Evolutionary conservation across 1,140 invertebrate species (phyloP), one percentile per base, ranked within the genome.

Genomic region (Lanistes nyassanus): DNA sequence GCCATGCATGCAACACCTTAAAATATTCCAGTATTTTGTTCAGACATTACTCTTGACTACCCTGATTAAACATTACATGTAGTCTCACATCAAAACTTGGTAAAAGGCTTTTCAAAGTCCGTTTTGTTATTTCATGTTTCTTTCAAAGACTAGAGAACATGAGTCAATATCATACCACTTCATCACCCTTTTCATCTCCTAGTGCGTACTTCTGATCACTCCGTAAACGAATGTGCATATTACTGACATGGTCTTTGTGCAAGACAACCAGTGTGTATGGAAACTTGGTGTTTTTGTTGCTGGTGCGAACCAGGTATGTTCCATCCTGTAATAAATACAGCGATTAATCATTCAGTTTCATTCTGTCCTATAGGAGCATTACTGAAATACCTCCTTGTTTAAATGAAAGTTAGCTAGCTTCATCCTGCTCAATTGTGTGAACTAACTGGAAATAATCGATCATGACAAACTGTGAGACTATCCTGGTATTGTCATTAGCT

Each of bases 221-320:
- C 21, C 76, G n/a, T 5, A 66, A 13, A n/a, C 80, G 69, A 31
- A 81, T 75, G 37, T 74, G 75, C 29, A 81, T 73, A 56, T 80
- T 79, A 51, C 75, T 78, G n/a, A 78, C 74, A 51, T 78, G 76
- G 23, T 51, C 56, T 21, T 74, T 62, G 36, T 71, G 79, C 0
- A 80, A 53, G 7, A 81, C 77, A 3, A 71, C 76, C 21, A 81
- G 75, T 2, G 80, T 80, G 56, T 78, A 81, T 16, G 80, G 80
- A 55, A 76, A 76, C 0, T 3, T 72, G 13, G 75, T 62, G 29
- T 78, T 78, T 60, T 77, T 79, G 31, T 51, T 77, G 69, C 78
- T 81, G 29, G 72, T 74, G 29, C 81, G 71, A 19, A 81, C 79
- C 66, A 81, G 71, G 42, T 75, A 81, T 42, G 78, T 74, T 4